Conservation (phyloP, 2,888 invertebrate genomes). For the Trilocha varians region DNA sequence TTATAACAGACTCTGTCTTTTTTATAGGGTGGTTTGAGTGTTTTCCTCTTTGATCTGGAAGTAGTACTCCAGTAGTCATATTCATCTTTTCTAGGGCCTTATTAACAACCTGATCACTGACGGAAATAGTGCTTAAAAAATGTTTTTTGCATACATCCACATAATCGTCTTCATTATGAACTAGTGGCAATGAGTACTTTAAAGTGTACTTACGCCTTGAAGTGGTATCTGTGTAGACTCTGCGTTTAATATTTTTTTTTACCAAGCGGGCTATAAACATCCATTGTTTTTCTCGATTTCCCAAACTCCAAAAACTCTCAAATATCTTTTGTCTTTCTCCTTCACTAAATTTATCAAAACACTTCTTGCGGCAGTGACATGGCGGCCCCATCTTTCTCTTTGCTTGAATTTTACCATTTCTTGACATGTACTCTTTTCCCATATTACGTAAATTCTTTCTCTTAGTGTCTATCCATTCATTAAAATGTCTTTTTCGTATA, state of each 20-base stretch:
- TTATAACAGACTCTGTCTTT: slow-evolving; percentile 9
- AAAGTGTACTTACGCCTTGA: slow-evolving; percentile 1
- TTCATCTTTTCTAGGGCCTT: slow-evolving; percentile 9
- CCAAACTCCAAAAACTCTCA: slow-evolving; percentile 8
- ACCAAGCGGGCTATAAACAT: slow-evolving; percentile 7
- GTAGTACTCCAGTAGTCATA: slow-evolving; percentile 5
- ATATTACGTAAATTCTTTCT: too few relatives aligned
- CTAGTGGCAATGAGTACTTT: background rate
- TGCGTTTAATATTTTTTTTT: slow-evolving; percentile 4
- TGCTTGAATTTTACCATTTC: too few relatives aligned
- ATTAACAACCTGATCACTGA: slow-evolving; percentile 5
- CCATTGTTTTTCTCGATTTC: slow-evolving; percentile 7
- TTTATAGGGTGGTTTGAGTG: slow-evolving; percentile 6
- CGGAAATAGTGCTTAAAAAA: slow-evolving; percentile 9
- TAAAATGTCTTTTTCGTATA: too few relatives aligned
- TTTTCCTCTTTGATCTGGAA: slow-evolving; percentile 6
- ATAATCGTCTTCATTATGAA: background rate
- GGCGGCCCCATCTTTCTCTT: too few relatives aligned
- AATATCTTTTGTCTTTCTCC: slow-evolving; percentile 3
- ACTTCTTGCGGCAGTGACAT: too few relatives aligned
- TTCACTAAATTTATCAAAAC: too few relatives aligned
- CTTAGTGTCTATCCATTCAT: too few relatives aligned
- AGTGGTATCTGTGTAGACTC: background rate
- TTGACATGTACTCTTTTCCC: too few relatives aligned
- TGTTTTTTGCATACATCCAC: slow-evolving; percentile 5